Base-by-base conservation (phyloP, 2,113 vertebrate species). In the Plecturocebus donacophilus region DNA sequence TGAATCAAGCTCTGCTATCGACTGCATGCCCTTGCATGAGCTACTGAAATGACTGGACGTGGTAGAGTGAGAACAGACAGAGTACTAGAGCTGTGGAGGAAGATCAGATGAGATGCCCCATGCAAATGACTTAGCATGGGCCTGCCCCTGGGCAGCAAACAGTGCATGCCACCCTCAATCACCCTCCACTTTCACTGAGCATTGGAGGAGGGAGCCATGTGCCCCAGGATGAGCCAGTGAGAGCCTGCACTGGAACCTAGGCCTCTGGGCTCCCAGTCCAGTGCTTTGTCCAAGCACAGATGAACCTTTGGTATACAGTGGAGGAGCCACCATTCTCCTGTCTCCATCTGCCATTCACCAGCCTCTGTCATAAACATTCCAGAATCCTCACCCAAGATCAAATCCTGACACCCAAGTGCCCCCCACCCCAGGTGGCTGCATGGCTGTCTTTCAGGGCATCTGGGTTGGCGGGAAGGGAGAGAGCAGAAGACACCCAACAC, bases 91-190 rank as follows among this genome's bases (percentile, higher is more conserved):
- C 23, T 1, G 0, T 1, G 38, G 27, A 23, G 3, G 20, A 11
- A 20, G 35, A 25, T 27, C 13, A 20, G n/a, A 2, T 8, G 38
- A 56, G 68, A 30, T 38, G 49, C 30, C 13, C 0, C 1, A 0
- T 1, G 25, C 4, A 32, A 56, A 5, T 20, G 21, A 0, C 35
- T 17, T 3, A 61, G 79, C 68, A 27, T 0, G 7, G 6, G 40
- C 14, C 88, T 54, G 27, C 35, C 9, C 2, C n/a, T 45, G 49
- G 45, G 17, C n/a, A 12, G 16, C 5, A 12, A 45, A 68, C 47
- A 13, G 20, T 9, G 4, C 0, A 0, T 0, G 38, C 47, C 13
- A 2, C 27, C 27, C 19, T 10, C 21, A 3, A 0, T 0, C 11
- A 20, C 0, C 23, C 5, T 4, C 12, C 45, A 8, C 23, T 38